These are phyloP conservation scores for Anguilla megastoma DNA, from an alignment of 2,797 vertebrate genomes.

Conservation along the genomic window DNA sequence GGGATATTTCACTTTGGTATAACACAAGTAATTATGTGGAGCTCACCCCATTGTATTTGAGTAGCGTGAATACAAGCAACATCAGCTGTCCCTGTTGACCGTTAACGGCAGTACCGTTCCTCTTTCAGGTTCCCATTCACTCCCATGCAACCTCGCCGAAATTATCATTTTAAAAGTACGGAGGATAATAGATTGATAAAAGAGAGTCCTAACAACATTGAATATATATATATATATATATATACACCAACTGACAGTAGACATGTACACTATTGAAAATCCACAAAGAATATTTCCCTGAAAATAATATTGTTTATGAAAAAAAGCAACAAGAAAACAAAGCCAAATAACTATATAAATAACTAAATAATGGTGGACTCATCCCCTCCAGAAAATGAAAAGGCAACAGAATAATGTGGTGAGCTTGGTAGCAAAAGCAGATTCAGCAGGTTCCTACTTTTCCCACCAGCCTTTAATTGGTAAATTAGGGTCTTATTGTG, in stretches of 20 bases:
- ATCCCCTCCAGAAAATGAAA: background rate
- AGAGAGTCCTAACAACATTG: no score
- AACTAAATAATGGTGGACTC: background rate
- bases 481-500: slow-evolving; percentile 49
- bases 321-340: background rate
- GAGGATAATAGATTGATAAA: no score
- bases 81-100: no score
- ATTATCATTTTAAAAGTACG: no score
- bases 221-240: no score
- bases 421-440: slow-evolving; percentile 42
- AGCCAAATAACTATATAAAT: background rate
- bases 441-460: slow-evolving; percentile 46
- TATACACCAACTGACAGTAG: background rate
- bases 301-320: background rate
- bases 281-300: background rate
- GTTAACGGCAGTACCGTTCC: no score
- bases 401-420: slow-evolving; percentile 12
- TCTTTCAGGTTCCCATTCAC: no score
- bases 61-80: no score
- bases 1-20: no score
- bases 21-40: no score
- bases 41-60: no score
- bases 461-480: slow-evolving; percentile 45
- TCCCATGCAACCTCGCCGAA: no score
- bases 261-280: background rate